Conservation (phyloP, 2,888 invertebrate species). For the Lycocerus yunnanus region DNA sequence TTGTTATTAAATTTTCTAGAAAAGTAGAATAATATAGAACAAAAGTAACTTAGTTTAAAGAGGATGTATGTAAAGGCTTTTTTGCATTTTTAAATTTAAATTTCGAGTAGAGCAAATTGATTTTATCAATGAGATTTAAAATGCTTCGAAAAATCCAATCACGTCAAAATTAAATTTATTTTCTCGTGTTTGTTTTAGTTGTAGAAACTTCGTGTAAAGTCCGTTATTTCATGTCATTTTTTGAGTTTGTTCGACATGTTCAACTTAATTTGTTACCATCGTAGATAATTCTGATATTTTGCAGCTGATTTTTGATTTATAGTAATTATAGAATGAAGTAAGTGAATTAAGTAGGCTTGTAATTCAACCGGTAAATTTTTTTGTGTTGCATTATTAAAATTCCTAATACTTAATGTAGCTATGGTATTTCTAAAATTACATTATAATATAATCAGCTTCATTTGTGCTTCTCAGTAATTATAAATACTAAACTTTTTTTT, state of each 20-base stretch:
- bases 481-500: neutral
- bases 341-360: neutral
- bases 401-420: neutral
- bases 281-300: neutral
- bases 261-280: neutral
- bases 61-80: constrained; percentile 23
- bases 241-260: neutral
- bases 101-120: constrained; percentile 35
- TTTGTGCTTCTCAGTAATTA: neutral
- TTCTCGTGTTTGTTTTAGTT: constrained; percentile 34
- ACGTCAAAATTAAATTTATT: constrained; percentile 41
- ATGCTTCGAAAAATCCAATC: constrained; percentile 44
- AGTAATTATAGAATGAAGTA: neutral
- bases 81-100: constrained; percentile 27
- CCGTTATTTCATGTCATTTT: constrained; percentile 32
- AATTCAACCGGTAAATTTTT: neutral
- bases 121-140: constrained; percentile 44
- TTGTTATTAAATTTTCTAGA: neutral
- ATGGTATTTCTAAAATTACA: neutral
- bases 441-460: neutral
- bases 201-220: constrained; percentile 30
- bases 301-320: neutral
- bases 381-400: neutral
- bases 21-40: neutral
- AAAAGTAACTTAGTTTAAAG: constrained; percentile 22